Base-by-base conservation (phyloP, 2,797 vertebrate species). In the Anomalospiza imberbis region DNA sequence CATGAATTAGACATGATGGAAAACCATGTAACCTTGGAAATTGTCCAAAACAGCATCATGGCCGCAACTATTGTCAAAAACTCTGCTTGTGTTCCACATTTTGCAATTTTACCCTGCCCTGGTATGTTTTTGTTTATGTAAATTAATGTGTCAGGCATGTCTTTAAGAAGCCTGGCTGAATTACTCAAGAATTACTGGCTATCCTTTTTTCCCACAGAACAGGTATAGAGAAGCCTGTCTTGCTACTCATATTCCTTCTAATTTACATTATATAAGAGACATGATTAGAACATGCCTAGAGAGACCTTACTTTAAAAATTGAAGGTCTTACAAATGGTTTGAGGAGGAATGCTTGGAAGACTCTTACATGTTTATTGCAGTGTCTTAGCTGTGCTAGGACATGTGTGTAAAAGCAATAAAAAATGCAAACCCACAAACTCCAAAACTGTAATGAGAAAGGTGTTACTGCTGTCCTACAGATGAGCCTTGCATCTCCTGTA, bases 341-440 rank as follows among this genome's bases (percentile, higher is more conserved):
- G 45, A 53, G 24, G n/a, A 26, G 47, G 9, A 89, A 45, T 63
- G 38, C 28, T 48, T 57, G 29, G 45, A 78, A 78, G 16, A 57
- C 11, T 55, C 5, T 13, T 17, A 2, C 0, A 1, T 12, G 1
- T 73, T 88, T 84, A 20, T 9, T 54, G 15, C 8, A 16, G 12
- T 66, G 12, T 80, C 10, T 65, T 68, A 36, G 6, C 74, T 85
- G 13, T 79, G 32, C 24, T 29, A 34, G 12, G 60, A 44, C 3
- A 3, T 29, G 4, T 63, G 7, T 75, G 32, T 61, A 65, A 61
- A 79, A 73, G 12, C 14, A 71, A 21, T 47, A 14, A 62, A 57
- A 53, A 66, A 1, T 2, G 3, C 15, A 26, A 50, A 36, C 10
- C 4, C 6, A 32, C 8, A 40, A 57, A 26, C 7, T 5, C 8